These are phyloP conservation scores for Portunus trituberculatus DNA, from an alignment of 1,140 invertebrate species.

Conservation along the genomic window DNA sequence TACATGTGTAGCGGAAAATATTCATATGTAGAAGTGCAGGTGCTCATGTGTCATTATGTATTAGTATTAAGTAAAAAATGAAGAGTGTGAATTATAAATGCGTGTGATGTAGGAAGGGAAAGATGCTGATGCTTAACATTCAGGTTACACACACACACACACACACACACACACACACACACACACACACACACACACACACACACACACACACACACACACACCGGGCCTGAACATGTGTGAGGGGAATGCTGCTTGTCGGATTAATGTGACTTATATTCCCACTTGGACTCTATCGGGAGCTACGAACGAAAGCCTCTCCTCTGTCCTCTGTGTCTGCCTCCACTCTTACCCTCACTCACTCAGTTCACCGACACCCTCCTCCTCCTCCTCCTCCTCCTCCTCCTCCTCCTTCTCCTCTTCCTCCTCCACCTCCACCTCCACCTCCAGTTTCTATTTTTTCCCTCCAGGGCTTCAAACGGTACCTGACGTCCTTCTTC, in stretches of 20 bases:
- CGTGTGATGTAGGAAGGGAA: neutral
- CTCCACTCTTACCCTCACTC: neutral
- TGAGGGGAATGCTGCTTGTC: neutral
- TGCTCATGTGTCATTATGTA: neutral
- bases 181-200: neutral
- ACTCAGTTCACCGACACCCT: neutral
- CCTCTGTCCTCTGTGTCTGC: neutral
- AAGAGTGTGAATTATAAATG: neutral
- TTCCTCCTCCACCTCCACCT: neutral
- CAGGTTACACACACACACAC: neutral
- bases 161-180: conserved; percentile 23
- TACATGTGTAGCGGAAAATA: neutral
- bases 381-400: neutral
- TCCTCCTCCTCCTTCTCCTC: neutral
- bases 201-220: conserved; percentile 23
- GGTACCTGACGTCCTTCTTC: conserved; percentile 9
- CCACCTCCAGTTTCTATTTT: neutral
- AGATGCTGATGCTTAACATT: neutral
- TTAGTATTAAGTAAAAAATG: neutral
- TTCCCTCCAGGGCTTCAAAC: conserved; percentile 21
- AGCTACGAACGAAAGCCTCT: neutral
- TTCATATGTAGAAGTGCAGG: neutral
- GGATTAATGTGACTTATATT: conserved; percentile 25
- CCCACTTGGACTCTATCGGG: neutral
- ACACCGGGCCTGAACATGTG: neutral